phyloP scores from a whole-genome alignment of 2,797 vertebrate species.

The Alcedo atthis region DNA sequence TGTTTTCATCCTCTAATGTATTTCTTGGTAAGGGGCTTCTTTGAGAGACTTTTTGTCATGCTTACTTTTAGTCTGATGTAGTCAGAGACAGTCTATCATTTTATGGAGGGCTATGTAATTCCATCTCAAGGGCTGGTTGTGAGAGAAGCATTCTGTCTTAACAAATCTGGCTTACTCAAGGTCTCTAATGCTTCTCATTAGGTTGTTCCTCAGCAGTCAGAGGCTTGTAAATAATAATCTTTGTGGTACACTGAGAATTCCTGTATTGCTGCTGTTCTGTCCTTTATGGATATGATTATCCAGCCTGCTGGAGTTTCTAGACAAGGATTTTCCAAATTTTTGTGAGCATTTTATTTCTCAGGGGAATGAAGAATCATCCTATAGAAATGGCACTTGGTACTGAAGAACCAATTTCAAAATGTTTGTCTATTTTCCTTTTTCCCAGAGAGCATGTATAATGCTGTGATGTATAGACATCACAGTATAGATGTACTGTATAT shows the following conservation, averaged over 20 bases:
- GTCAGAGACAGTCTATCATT: background rate
- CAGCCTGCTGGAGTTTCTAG: background rate
- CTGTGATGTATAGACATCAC: background rate
- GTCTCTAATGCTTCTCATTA: slow-evolving; percentile 14
- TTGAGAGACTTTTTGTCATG: background rate
- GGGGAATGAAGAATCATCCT: background rate
- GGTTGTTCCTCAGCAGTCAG: background rate
- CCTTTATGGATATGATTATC: background rate
- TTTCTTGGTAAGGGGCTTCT: background rate
- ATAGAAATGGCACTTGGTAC: background rate
- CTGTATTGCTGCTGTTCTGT: background rate
- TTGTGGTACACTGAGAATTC: background rate
- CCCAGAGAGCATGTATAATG: background rate
- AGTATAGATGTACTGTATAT: too few relatives aligned
- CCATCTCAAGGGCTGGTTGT: background rate
- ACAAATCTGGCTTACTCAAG: background rate
- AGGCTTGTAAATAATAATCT: background rate
- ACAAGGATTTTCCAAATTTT: background rate
- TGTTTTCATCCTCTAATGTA: background rate
- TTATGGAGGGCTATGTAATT: background rate
- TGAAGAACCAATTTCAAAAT: background rate
- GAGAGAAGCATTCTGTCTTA: slow-evolving; percentile 5
- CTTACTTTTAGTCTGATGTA: background rate
- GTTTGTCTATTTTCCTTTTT: background rate
- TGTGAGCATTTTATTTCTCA: background rate